Base-by-base conservation (phyloP, 2,888 invertebrate species). In the Trichacis sp. region DNA sequence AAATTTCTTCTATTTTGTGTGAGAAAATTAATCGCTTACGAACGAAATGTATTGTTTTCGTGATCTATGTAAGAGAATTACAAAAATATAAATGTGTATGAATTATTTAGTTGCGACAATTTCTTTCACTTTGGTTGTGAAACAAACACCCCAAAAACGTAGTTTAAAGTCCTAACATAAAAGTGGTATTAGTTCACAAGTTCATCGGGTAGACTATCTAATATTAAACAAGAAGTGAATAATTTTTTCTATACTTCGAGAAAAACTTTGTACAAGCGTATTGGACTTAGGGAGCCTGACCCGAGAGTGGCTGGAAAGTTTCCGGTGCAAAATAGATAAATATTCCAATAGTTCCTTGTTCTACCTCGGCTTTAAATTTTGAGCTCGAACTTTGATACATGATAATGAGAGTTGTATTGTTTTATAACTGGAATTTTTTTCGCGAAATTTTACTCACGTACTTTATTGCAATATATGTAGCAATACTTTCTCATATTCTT, bases 181-280 rank as follows among this genome's bases (percentile, higher is more conserved):
- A 24, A 8, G 3, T 24, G 3, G 4, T 24, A 24, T 5, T 24
- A 24, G 58, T 53, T 54, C 30, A 53, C 64, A 54, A 58, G 58
- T 51, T 54, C 49, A 58, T 64, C 42, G 33, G 24, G 19, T 18
- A 40, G 58, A 49, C 43, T 20, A 43, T 30, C 53, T 40, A n/a
- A 9, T 50, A n/a, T 17, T 20, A 54, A 58, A 46, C 53, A 49
- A 63, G 46, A 36, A 36, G 33, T 36, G 63, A 53, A 58, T 57
- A 62, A 62, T 62, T 62, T 55, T 40, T 57, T 53, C n/a, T 63
- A 18, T 33, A 24, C 40, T 33, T 30, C 5, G 36, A 40, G 11
- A 33, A 1, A 58, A 64, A 64, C 45, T 64, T 64, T 43, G 12
- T 9, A 0, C 50, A 64, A 58, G 51, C 54, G 18, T 58, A 17